Percentiles rank a stretch among this genome's conserved stretches.
These are phyloP conservation scores for Panurus biarmicus DNA, from an alignment of 2,113 vertebrate species.

Conservation along the genomic window DNA sequence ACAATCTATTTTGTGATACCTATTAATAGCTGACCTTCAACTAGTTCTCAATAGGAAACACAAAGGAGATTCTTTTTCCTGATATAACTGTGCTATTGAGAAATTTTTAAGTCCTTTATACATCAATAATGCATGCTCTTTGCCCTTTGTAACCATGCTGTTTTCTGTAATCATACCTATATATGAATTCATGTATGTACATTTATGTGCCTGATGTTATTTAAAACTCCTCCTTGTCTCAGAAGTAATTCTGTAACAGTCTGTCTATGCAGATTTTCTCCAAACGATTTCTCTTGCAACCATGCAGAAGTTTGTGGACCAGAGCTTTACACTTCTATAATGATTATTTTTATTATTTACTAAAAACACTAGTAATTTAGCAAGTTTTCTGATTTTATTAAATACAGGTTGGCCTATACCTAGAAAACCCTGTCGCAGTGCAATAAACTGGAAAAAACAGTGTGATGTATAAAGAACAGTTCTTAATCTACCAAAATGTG, in stretches of 20 bases:
- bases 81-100: background rate
- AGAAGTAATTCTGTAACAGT: background rate
- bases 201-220: background rate
- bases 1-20: background rate
- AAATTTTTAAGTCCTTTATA: background rate
- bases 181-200: background rate
- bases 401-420: background rate
- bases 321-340: background rate
- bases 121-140: background rate
- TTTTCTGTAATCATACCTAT: background rate
- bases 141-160: background rate
- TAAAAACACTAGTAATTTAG: background rate
- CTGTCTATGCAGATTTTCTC: background rate
- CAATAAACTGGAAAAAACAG: background rate
- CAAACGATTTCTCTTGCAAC: background rate
- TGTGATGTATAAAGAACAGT: background rate
- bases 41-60: background rate
- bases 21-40: slow-evolving; percentile 13
- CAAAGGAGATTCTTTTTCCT: background rate
- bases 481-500: background rate
- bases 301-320: background rate
- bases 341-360: background rate
- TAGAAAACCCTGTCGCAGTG: background rate
- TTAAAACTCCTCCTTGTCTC: background rate
- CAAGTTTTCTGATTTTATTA: background rate